These are phyloP conservation scores for Turdus rufiventris DNA, from an alignment of 2,113 vertebrate species.

Conservation along the genomic window DNA sequence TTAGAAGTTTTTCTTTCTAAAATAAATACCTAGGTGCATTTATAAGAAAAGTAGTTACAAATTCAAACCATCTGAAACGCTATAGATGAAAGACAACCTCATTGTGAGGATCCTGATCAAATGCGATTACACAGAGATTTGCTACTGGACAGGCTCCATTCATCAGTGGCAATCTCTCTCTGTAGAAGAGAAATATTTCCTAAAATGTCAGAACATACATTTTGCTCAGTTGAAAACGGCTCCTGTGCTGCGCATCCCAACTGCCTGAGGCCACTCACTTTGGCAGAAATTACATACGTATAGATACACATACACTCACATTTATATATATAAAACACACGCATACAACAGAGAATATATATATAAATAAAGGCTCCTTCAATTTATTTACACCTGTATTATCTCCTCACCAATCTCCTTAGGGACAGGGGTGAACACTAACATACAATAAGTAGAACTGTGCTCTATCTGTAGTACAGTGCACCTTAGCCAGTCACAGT, in stretches of 20 bases:
- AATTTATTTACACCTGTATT: neutral
- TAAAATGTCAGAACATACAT: neutral
- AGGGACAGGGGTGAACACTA: neutral
- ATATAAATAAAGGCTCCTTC: neutral
- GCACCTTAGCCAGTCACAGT: neutral
- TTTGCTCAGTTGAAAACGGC: neutral
- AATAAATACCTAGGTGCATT: neutral
- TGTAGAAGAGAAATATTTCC: neutral
- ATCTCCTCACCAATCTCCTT: neutral
- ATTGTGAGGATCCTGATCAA: neutral
- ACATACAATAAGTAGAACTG: neutral
- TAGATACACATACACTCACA: too few relatives aligned
- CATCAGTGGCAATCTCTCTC: neutral
- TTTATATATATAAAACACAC: neutral
- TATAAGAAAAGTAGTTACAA: neutral
- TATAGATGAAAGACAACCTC: neutral
- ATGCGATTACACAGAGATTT: neutral
- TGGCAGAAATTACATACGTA: fast-evolving
- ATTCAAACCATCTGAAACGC: neutral
- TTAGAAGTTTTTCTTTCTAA: neutral
- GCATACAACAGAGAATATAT: neutral
- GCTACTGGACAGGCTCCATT: neutral
- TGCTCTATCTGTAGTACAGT: fast-evolving
- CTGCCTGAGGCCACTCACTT: neutral
- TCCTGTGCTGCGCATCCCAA: neutral